Conservation (phyloP, 2,113 vertebrate genomes). For the Etia nguti region DNA sequence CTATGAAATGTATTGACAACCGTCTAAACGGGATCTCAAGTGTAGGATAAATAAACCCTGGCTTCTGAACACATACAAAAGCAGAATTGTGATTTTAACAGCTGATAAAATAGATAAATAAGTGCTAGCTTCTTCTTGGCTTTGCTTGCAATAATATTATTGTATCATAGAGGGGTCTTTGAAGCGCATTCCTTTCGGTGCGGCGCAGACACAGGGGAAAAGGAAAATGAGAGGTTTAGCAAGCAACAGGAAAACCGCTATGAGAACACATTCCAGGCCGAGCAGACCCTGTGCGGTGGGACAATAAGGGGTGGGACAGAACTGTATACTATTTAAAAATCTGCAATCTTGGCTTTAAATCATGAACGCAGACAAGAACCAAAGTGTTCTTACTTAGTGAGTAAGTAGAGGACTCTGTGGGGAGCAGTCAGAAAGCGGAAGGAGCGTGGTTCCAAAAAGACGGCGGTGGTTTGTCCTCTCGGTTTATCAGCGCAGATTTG, state of each 20-base stretch:
- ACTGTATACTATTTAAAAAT: slow-evolving; percentile 52
- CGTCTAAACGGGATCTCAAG: neutral
- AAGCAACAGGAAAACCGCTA: slow-evolving; percentile 77
- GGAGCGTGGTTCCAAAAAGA: slow-evolving; percentile 13
- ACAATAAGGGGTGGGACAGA: slow-evolving; percentile 78
- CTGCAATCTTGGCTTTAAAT: slow-evolving; percentile 64
- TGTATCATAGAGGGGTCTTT: slow-evolving; percentile 15
- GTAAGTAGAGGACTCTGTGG: neutral
- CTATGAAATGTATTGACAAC: neutral
- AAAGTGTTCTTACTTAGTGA: slow-evolving; percentile 5
- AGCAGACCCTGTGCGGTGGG: slow-evolving; percentile 42
- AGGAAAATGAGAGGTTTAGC: slow-evolving; percentile 72
- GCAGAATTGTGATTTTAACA: neutral
- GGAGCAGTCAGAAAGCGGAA: slow-evolving; percentile 26
- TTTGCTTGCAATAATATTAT: neutral
- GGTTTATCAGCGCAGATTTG: slow-evolving; percentile 68
- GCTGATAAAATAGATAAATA: neutral
- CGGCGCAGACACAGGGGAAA: slow-evolving; percentile 53
- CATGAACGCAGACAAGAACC: slow-evolving; percentile 20
- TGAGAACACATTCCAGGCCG: slow-evolving; percentile 74
- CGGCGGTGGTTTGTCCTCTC: slow-evolving; percentile 4
- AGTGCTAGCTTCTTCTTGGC: neutral
- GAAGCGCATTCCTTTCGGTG: slow-evolving; percentile 56
- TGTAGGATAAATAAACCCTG: neutral
- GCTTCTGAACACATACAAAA: accelerated